These are phyloP conservation scores for Agonopterix arenella DNA, from an alignment of 2,888 invertebrate species.

Conservation along the genomic window DNA sequence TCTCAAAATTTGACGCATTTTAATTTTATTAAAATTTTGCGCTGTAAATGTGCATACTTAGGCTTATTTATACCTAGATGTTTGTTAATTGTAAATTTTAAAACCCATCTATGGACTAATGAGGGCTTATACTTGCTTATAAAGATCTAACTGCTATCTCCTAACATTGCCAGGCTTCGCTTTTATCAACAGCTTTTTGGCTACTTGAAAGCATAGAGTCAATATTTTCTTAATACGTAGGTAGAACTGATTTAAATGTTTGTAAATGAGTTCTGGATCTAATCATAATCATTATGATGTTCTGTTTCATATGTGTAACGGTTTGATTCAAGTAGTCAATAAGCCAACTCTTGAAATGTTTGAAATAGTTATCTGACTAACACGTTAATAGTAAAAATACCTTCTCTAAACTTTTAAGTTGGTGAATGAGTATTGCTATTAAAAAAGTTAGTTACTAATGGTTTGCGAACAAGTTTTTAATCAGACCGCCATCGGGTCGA, in stretches of 20 bases:
- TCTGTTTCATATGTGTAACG: constrained; percentile 6
- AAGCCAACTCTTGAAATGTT: constrained; percentile 2
- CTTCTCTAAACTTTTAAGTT: no score
- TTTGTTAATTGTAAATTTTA: constrained; percentile 13
- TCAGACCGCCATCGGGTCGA: no score
- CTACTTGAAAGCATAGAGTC: neutral
- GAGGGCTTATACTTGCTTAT: constrained; percentile 10
- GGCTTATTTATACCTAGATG: constrained; percentile 20
- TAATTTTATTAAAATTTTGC: neutral
- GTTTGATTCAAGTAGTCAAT: constrained; percentile 6
- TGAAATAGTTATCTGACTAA: neutral
- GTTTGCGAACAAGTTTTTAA: no score
- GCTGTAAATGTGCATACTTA: constrained; percentile 8
- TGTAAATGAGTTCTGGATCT: constrained; percentile 15
- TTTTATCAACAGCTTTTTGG: no score
- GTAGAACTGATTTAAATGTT: constrained; percentile 2
- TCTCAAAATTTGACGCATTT: neutral
- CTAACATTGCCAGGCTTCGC: no score
- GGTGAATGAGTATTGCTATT: no score
- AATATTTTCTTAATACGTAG: constrained; percentile 11
- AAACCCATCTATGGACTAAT: constrained; percentile 60
- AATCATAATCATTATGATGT: constrained; percentile 15
- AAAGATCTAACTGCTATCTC: no score
- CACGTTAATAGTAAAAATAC: no score
- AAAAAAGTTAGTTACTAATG: no score